These are phyloP conservation scores for Coluber constrictor DNA, from an alignment of 2,797 vertebrate species.

Conservation along the genomic window DNA sequence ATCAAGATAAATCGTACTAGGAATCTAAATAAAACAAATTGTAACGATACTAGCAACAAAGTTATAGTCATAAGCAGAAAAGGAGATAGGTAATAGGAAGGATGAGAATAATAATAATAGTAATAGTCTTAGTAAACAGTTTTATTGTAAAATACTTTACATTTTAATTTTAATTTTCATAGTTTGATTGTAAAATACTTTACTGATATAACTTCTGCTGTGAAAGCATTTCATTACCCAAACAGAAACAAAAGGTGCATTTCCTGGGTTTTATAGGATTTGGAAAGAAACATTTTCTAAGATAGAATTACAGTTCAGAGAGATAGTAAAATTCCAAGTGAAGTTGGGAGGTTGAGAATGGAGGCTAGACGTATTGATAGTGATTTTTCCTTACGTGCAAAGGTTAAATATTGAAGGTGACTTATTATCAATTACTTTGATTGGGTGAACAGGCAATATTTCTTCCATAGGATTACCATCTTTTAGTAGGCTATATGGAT, in stretches of 20 bases:
- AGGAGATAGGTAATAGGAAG: too few species aligned
- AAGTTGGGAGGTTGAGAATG: not conserved
- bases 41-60: too few species aligned
- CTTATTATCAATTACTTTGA: not conserved
- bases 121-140: too few species aligned
- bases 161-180: too few species aligned
- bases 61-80: too few species aligned
- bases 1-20: too few species aligned
- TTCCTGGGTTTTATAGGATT: not conserved
- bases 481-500: not conserved
- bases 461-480: not conserved
- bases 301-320: not conserved
- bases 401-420: not conserved
- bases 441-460: not conserved
- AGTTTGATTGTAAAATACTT: not conserved
- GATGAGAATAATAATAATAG: too few species aligned
- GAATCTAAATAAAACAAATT: too few species aligned
- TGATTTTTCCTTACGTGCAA: not conserved
- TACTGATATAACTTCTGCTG: not conserved
- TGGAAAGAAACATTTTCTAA: not conserved
- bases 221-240: not conserved
- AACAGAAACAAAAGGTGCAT: not conserved
- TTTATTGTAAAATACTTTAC: too few species aligned
- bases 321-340: not conserved
- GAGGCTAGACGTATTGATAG: too few species aligned